Percentiles rank a stretch among this genome's conserved stretches.
These are phyloP conservation scores for Matsumurasca onukii DNA, from an alignment of 1,140 invertebrate genomes.

Conservation along the genomic window DNA sequence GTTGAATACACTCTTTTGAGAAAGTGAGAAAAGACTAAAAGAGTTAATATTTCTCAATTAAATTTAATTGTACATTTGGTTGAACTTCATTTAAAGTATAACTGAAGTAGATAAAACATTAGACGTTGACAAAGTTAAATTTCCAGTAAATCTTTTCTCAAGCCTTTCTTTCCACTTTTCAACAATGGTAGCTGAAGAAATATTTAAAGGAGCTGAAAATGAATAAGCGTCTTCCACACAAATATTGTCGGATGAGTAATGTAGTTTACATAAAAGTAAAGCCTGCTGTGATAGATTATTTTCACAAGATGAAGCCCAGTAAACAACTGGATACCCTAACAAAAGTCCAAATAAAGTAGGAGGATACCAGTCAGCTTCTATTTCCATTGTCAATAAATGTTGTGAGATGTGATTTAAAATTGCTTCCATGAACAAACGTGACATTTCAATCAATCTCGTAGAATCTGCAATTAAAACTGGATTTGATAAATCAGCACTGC, in stretches of 20 bases:
- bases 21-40: too few relatives aligned
- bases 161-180: conserved; percentile 18
- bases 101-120: not conserved
- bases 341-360: conserved; percentile 37
- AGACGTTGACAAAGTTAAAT: not conserved
- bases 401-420: not conserved
- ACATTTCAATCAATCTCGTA: conserved; percentile 10
- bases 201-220: not conserved
- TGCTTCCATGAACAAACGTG: not conserved
- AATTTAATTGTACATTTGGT: too few relatives aligned
- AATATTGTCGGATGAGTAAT: not conserved
- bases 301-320: conserved; percentile 32
- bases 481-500: conserved; percentile 19
- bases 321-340: conserved; percentile 39
- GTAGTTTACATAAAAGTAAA: conserved; percentile 2
- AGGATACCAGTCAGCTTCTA: conserved; percentile 28
- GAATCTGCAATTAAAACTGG: conserved; percentile 15
- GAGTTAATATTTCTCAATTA: too few relatives aligned
- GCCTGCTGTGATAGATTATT: conserved; percentile 10
- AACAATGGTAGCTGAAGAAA: not conserved
- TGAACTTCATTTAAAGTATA: not conserved
- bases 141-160: conserved; percentile 20
- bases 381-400: not conserved
- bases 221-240: not conserved
- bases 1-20: too few relatives aligned